These are phyloP conservation scores for Calyptommatus sinebrachiatus DNA, from an alignment of 2,113 vertebrate genomes.

Conservation along the genomic window DNA sequence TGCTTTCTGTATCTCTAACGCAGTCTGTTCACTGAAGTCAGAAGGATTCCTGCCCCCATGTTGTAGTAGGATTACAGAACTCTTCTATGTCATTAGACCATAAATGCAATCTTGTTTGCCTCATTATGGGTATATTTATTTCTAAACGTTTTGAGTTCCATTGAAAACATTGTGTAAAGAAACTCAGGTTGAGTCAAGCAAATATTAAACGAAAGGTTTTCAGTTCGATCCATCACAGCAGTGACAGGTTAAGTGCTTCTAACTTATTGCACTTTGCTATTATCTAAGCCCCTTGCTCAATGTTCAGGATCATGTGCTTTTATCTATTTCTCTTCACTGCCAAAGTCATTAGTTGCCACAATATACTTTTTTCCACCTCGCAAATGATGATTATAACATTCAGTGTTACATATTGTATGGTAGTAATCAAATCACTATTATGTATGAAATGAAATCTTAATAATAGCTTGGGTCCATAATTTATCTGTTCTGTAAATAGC, in stretches of 20 bases:
- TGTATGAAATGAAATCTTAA: constrained; percentile 39
- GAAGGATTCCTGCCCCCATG: no score
- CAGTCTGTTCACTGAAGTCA: neutral
- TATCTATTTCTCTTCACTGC: constrained; percentile 65
- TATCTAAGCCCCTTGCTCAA: constrained; percentile 65
- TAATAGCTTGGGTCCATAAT: constrained; percentile 32
- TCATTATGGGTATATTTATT: constrained; percentile 52
- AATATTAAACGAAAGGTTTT: constrained; percentile 64
- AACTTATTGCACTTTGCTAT: constrained; percentile 63
- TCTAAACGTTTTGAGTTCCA: constrained; percentile 30
- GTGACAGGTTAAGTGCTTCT: constrained; percentile 62
- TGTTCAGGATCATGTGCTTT: constrained; percentile 61
- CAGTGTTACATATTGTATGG: constrained; percentile 36
- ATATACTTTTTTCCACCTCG: constrained; percentile 54
- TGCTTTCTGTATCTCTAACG: neutral
- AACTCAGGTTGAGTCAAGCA: constrained; percentile 61
- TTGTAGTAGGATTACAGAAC: constrained; percentile 15
- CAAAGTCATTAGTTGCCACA: constrained; percentile 62
- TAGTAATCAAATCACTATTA: constrained; percentile 43
- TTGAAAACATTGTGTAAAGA: constrained; percentile 41
- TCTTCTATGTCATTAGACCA: constrained; percentile 25
- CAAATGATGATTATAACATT: constrained; percentile 58
- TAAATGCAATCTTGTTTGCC: constrained; percentile 37
- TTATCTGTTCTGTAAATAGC: constrained; percentile 18
- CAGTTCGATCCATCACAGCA: constrained; percentile 56